These are phyloP conservation scores for Ibidorhyncha struthersii DNA, from an alignment of 2,113 vertebrate species.

Conservation along the genomic window DNA sequence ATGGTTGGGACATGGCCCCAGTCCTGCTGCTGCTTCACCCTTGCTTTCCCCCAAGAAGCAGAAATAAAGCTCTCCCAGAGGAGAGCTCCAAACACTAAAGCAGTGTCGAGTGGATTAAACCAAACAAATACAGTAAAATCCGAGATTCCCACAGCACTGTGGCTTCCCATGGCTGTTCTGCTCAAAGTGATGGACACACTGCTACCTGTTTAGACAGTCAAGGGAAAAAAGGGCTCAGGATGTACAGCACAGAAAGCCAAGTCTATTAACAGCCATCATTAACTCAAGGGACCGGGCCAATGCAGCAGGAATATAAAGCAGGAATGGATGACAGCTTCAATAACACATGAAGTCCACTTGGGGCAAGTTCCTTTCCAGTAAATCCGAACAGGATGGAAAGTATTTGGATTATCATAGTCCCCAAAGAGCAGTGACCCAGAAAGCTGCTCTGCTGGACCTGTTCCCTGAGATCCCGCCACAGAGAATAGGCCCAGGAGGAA, in stretches of 20 bases:
- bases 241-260: neutral
- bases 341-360: neutral
- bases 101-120: neutral
- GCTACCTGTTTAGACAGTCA: accelerated
- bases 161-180: neutral
- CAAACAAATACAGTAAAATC: neutral
- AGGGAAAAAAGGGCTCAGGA: neutral
- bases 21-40: neutral
- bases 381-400: neutral
- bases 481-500: neutral
- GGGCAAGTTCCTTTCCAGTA: neutral
- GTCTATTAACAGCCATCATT: neutral
- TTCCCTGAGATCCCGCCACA: neutral
- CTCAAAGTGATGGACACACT: neutral
- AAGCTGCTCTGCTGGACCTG: neutral
- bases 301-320: neutral
- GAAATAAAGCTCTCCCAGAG: neutral
- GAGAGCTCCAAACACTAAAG: neutral
- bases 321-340: neutral
- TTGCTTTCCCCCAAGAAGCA: neutral
- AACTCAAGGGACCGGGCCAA: neutral
- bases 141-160: neutral
- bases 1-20: accelerated
- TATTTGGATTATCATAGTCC: neutral
- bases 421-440: neutral